These are phyloP conservation scores for Pectinophora gossypiella DNA, from an alignment of 1,140 invertebrate genomes.

Conservation along the genomic window DNA sequence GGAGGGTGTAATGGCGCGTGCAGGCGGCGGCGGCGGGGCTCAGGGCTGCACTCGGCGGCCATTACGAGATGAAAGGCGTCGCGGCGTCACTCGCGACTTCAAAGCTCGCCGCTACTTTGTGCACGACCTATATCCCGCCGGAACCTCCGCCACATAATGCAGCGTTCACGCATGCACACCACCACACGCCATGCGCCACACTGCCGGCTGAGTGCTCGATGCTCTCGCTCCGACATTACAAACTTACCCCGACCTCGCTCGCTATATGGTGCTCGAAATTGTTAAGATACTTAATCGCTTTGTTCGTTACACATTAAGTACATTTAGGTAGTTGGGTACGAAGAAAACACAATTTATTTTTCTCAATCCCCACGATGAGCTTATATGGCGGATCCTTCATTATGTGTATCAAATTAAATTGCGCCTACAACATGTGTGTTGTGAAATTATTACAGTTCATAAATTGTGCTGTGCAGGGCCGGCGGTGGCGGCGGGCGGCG, in stretches of 20 bases:
- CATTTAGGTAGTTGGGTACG: not conserved
- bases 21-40: not conserved
- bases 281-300: not conserved
- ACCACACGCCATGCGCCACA: too few relatives aligned
- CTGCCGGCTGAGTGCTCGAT: too few relatives aligned
- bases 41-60: not conserved
- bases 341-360: not conserved
- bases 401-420: not conserved
- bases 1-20: too few relatives aligned
- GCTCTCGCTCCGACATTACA: too few relatives aligned
- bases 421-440: not conserved
- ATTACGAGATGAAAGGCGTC: constrained; percentile 3
- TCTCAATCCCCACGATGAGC: not conserved
- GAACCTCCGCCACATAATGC: not conserved
- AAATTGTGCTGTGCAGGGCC: not conserved
- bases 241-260: too few relatives aligned
- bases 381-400: not conserved
- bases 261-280: too few relatives aligned
- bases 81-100: not conserved
- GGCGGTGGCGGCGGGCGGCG: not conserved
- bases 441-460: not conserved
- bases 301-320: not conserved
- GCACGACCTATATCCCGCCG: not conserved
- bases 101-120: constrained; percentile 2
- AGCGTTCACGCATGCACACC: not conserved